phyloP scores from a whole-genome alignment of 37 sponge, comb jelly and placozoan genomes.

The Ephydatia muelleri region DNA sequence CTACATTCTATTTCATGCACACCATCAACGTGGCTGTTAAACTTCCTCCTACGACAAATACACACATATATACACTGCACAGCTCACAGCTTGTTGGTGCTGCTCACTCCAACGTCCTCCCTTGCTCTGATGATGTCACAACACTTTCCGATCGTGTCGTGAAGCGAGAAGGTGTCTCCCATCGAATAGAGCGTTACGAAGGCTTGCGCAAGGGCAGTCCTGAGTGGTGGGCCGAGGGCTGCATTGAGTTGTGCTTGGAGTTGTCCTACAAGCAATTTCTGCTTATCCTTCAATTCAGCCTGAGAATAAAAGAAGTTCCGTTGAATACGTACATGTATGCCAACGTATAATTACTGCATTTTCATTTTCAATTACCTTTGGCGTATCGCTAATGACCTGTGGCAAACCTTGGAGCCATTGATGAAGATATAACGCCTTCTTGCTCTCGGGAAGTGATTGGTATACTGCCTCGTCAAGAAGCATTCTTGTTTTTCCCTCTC shows the following conservation, averaged over 20 bases:
- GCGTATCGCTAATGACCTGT: conserved; percentile 26
- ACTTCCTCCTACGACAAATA: conserved; percentile 20
- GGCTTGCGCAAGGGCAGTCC: conserved; percentile 51
- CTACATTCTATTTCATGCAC: conserved; percentile 15
- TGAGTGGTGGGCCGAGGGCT: conserved; percentile 67
- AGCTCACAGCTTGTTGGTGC: conserved; percentile 47
- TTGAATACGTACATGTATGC: neutral
- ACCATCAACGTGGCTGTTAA: too few species aligned
- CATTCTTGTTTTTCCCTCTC: neutral
- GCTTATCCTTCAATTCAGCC: conserved; percentile 54
- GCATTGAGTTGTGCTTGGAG: conserved; percentile 48
- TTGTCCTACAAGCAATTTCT: conserved; percentile 54
- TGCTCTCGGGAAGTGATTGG: conserved; percentile 34
- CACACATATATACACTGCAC: conserved; percentile 22
- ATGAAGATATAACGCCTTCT: conserved; percentile 30
- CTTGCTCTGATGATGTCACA: conserved; percentile 55
- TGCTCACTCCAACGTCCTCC: conserved; percentile 39
- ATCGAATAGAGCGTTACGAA: conserved; percentile 69
- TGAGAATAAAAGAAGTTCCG: neutral
- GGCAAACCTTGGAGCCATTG: conserved; percentile 73
- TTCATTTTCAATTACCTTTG: conserved; percentile 26
- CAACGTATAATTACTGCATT: neutral
- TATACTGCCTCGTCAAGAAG: conserved; percentile 47
- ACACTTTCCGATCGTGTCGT: conserved; percentile 69
- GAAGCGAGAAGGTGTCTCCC: conserved; percentile 64